Evolutionary conservation across 2,888 invertebrate genomes (phyloP).

Genomic region (Watsonalla binaria): DNA sequence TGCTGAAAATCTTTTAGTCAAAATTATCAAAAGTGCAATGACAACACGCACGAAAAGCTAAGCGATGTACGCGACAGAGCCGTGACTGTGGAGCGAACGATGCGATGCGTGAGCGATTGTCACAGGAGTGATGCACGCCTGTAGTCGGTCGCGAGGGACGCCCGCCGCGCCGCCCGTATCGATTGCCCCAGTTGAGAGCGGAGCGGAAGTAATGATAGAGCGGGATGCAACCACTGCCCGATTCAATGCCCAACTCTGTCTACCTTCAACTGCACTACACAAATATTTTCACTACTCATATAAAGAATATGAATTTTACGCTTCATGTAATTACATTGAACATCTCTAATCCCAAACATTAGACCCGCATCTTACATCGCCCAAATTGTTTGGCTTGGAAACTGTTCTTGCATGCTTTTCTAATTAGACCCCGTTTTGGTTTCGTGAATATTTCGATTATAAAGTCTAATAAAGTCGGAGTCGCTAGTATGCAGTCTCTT

Average conservation of each 20-base stretch:
- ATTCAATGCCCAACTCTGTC: constrained; percentile 62
- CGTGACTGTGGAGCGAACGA: constrained; percentile 40
- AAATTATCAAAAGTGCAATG: neutral
- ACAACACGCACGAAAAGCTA: neutral
- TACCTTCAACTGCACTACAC: constrained; percentile 68
- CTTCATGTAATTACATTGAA: constrained; percentile 47
- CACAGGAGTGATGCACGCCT: constrained; percentile 73
- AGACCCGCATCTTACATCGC: no score
- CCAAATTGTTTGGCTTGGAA: neutral
- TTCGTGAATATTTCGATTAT: constrained; percentile 15
- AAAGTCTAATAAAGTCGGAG: constrained; percentile 22
- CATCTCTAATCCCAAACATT: constrained; percentile 21
- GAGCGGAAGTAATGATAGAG: constrained; percentile 77
- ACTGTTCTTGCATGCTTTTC: neutral
- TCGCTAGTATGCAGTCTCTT: constrained; percentile 34
- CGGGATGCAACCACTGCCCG: constrained; percentile 75
- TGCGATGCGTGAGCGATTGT: constrained; percentile 51
- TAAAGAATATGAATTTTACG: constrained; percentile 61
- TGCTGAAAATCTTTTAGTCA: neutral
- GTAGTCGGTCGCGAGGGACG: constrained; percentile 37
- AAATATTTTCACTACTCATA: constrained; percentile 47
- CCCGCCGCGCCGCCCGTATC: constrained; percentile 64
- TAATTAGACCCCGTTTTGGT: constrained; percentile 5
- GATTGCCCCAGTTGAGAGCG: constrained; percentile 83
- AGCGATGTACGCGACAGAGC: neutral